Base-by-base conservation (phyloP, 2,113 vertebrate species). In the Pelobates fuscus region DNA sequence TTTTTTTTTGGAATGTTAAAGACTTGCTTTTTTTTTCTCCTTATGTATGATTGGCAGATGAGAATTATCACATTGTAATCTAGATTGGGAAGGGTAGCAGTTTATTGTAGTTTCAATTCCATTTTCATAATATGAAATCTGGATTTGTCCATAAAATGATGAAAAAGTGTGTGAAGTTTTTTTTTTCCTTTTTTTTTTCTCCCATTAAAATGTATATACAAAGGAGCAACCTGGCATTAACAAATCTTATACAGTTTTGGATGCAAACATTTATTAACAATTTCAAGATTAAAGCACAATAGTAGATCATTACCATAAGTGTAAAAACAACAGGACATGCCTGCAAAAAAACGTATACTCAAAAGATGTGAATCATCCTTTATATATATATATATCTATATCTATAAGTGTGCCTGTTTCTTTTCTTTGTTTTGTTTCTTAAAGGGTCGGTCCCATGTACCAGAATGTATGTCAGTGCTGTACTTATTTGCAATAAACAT, bases 151-250 rank as follows among this genome's bases (percentile, higher is more conserved):
- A 89, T 77, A 85, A 77, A 84, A 82, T 6, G 82, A 87, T 87
- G 85, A 83, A 81, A 85, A 88, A 79, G 81, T 81, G 82, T 85
- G 82, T 84, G 85, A 78, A 37, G 32, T 37, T 6, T 37, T 37
- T 37, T 37, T 37, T 86, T 86, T 88, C 82, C 83, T 78, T n/a
- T n/a, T n/a, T n/a, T 81, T 85, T 80, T 80, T 71, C 27, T 20
- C 60, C 60, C 89, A 84, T 85, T 81, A 84, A 84, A 83, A 80
- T 74, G 77, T 88, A 89, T 90, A 83, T 78, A 88, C 88, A 90
- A 80, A 83, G 91, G 90, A 92, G 91, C 86, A 92, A 87, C 86
- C 89, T 89, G 84, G 86, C 87, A 89, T 83, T 80, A 91, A 86
- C 70, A 79, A 83, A 82, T 83, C 83, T 88, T 86, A 79, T 85